A percentile compares a stretch with the other conserved stretches of the same genome.
These are phyloP conservation scores for Aurelia aurita DNA, from an alignment of 30 jellyfish, hydroid and myxozoan species.

Conservation along the genomic window DNA sequence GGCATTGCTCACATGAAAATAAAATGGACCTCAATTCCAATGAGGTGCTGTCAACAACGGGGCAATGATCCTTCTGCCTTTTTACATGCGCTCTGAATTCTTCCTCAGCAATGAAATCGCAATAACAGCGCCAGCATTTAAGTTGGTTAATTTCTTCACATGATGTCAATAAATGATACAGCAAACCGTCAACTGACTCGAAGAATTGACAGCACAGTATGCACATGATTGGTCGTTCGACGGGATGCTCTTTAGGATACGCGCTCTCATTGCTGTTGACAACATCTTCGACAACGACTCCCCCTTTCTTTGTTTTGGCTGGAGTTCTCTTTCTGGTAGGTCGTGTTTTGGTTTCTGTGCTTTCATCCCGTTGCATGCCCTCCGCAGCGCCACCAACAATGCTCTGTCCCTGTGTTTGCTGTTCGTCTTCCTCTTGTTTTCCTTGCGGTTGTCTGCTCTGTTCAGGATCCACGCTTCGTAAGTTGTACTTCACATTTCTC, in stretches of 20 bases:
- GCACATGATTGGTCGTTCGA: slow-evolving; percentile 13
- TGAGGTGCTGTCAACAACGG: background rate
- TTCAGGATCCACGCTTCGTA: background rate
- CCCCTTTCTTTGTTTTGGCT: background rate
- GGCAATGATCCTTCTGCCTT: slow-evolving; percentile 1
- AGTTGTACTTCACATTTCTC: background rate
- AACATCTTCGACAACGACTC: background rate
- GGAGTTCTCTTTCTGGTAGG: background rate
- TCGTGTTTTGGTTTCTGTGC: background rate
- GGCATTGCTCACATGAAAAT: slow-evolving; percentile 1
- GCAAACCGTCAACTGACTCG: slow-evolving; percentile 14
- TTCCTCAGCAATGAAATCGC: background rate
- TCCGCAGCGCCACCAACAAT: background rate
- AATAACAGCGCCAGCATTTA: slow-evolving; percentile 37
- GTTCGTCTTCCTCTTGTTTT: background rate
- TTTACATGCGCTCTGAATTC: background rate
- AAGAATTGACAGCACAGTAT: slow-evolving; percentile 19
- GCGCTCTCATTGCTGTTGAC: background rate
- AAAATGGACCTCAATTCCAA: background rate
- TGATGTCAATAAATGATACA: slow-evolving; percentile 23
- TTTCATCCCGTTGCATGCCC: no score
- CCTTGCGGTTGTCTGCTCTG: background rate
- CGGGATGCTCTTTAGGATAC: background rate
- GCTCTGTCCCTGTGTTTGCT: background rate
- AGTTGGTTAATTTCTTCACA: slow-evolving; percentile 7